These are phyloP conservation scores for Rambutsinella grinnellia DNA, from an alignment of 2,888 invertebrate species.

Conservation along the genomic window DNA sequence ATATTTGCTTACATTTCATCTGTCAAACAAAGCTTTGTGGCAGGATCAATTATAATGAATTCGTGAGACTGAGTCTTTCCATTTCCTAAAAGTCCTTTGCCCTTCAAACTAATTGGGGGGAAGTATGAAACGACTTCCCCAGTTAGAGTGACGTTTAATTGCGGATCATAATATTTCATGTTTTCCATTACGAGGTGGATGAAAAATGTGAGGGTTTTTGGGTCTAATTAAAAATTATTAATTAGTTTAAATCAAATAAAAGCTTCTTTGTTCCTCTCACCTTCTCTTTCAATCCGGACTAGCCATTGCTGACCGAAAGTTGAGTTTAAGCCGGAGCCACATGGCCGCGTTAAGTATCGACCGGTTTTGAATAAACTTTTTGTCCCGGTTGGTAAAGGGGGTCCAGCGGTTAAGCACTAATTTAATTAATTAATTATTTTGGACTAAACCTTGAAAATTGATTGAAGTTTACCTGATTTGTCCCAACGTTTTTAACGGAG, in stretches of 20 bases:
- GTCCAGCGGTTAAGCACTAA: background rate
- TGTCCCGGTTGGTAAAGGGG: background rate
- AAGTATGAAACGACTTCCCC: background rate
- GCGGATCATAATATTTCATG: background rate
- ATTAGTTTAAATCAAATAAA: background rate
- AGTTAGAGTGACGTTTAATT: background rate
- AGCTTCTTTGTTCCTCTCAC: background rate
- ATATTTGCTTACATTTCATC: background rate
- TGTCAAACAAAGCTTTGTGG: background rate
- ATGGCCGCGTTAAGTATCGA: too few species aligned
- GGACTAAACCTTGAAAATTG: background rate
- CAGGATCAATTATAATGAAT: background rate
- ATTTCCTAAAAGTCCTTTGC: background rate
- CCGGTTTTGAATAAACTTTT: background rate
- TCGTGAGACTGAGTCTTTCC: background rate
- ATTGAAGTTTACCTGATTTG: background rate
- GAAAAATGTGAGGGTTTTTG: background rate
- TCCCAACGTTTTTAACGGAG: background rate
- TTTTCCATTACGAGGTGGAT: background rate
- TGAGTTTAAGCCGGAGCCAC: background rate
- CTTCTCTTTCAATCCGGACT: background rate
- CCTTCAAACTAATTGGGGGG: background rate
- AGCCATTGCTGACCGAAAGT: background rate
- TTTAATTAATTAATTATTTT: background rate
- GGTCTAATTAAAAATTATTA: too few species aligned